Evolutionary conservation across 2,113 vertebrate genomes (phyloP).

Genomic region (Thamnophis sirtalis): DNA sequence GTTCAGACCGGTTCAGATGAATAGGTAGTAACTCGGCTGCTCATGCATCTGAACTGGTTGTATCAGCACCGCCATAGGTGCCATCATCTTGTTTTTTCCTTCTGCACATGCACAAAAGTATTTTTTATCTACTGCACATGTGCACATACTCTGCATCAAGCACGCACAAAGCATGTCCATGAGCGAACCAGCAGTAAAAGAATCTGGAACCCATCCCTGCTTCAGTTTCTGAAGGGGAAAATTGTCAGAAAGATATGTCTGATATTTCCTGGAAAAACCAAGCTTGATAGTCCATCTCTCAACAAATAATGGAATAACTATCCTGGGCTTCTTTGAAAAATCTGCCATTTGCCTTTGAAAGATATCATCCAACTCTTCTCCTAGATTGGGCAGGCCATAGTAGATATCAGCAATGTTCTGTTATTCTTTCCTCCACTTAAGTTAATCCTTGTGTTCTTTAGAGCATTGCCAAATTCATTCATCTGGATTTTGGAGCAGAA

Average conservation of each 20-base stretch:
- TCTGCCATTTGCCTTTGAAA: not conserved
- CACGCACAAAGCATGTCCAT: too few relatives aligned
- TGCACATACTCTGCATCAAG: too few relatives aligned
- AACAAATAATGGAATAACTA: not conserved
- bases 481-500: not conserved
- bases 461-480: not conserved
- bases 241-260: not conserved
- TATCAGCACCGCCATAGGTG: too few relatives aligned
- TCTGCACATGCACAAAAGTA: too few relatives aligned
- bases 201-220: not conserved
- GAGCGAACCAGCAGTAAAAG: too few relatives aligned
- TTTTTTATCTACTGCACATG: too few relatives aligned
- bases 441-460: not conserved
- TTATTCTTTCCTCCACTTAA: not conserved
- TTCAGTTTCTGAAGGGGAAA: not conserved
- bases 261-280: not conserved
- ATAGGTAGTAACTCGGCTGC: too few relatives aligned
- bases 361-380: not conserved
- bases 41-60: too few relatives aligned
- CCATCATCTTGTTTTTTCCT: too few relatives aligned
- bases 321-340: not conserved
- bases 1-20: too few relatives aligned
- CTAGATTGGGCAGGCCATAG: not conserved
- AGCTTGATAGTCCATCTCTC: not conserved
- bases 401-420: not conserved